A percentile compares a stretch with the other conserved stretches of the same genome.
phyloP scores from a whole-genome alignment of 2,888 invertebrate species.

The Bombylius discolor region DNA sequence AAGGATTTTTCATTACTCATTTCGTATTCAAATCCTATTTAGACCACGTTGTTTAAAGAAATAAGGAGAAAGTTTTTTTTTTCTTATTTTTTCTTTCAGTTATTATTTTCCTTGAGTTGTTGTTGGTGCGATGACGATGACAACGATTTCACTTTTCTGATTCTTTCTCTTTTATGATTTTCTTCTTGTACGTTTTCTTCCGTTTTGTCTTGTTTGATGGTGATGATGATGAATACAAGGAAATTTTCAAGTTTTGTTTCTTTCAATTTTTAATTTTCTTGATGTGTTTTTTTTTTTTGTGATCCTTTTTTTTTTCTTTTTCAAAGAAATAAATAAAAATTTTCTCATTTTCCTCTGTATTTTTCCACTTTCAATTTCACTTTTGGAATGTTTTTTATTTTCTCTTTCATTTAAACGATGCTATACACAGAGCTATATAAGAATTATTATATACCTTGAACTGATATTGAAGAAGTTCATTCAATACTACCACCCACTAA shows the following conservation, averaged over 20 bases:
- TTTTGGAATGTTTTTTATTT: not conserved
- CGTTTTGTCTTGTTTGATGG: not conserved
- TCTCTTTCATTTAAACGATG: too few species aligned
- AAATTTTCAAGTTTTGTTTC: not conserved
- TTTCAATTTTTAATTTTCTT: not conserved
- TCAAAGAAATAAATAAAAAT: not conserved
- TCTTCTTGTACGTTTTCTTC: not conserved
- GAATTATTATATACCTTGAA: too few species aligned
- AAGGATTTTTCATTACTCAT: too few species aligned
- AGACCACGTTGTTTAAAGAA: too few species aligned
- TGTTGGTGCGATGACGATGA: too few species aligned
- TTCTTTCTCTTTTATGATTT: not conserved
- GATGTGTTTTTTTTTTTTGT: not conserved
- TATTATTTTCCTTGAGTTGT: not conserved
- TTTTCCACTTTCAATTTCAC: not conserved
- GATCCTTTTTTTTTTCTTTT: not conserved
- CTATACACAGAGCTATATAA: too few species aligned
- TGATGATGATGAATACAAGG: not conserved
- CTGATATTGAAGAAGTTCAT: too few species aligned
- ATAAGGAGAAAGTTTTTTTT: too few species aligned
- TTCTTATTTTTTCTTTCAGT: conserved; percentile 1
- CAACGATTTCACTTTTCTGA: not conserved
- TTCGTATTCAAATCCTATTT: too few species aligned
- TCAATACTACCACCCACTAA: too few species aligned
- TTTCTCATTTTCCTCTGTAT: not conserved